phyloP scores from a whole-genome alignment of 2,888 invertebrate genomes.

The Diogma glabrata region DNA sequence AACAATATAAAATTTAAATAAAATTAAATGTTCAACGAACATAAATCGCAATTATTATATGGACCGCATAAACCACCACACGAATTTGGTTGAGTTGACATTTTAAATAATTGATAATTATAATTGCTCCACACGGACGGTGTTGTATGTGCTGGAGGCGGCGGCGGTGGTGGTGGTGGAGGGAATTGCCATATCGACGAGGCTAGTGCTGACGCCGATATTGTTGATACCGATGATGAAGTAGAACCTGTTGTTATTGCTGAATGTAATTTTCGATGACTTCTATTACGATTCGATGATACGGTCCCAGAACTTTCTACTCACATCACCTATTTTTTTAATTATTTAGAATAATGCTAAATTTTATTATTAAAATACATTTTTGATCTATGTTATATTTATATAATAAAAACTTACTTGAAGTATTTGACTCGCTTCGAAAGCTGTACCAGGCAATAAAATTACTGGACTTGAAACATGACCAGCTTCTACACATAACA shows the following conservation, averaged over 20 bases:
- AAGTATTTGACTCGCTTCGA: slow-evolving; percentile 82
- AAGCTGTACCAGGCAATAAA: slow-evolving; percentile 79
- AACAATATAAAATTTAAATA: too few relatives aligned
- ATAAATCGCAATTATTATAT: slow-evolving; percentile 14
- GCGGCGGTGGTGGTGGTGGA: slow-evolving; percentile 8
- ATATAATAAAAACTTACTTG: slow-evolving; percentile 62
- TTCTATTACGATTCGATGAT: slow-evolving; percentile 10
- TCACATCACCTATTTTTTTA: slow-evolving; percentile 29
- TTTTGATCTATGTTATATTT: too few relatives aligned
- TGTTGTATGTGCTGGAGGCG: slow-evolving; percentile 6
- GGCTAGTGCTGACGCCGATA: slow-evolving; percentile 4
- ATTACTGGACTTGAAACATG: slow-evolving; percentile 80
- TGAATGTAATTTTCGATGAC: slow-evolving; percentile 10
- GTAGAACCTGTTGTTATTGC: slow-evolving; percentile 6
- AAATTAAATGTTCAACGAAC: slow-evolving; percentile 15
- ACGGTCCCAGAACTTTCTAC: slow-evolving; percentile 36
- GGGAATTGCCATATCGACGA: slow-evolving; percentile 7
- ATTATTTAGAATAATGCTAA: slow-evolving; percentile 11
- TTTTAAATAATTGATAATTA: slow-evolving; percentile 10
- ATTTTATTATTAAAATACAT: slow-evolving; percentile 9
- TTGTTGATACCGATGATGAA: slow-evolving; percentile 8
- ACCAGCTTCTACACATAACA: slow-evolving; percentile 94
- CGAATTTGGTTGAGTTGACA: slow-evolving; percentile 7
- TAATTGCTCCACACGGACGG: slow-evolving; percentile 9
- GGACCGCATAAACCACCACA: slow-evolving; percentile 13